Evolutionary conservation across 2,113 vertebrate genomes (phyloP).

Genomic region (Okapia johnstoni): DNA sequence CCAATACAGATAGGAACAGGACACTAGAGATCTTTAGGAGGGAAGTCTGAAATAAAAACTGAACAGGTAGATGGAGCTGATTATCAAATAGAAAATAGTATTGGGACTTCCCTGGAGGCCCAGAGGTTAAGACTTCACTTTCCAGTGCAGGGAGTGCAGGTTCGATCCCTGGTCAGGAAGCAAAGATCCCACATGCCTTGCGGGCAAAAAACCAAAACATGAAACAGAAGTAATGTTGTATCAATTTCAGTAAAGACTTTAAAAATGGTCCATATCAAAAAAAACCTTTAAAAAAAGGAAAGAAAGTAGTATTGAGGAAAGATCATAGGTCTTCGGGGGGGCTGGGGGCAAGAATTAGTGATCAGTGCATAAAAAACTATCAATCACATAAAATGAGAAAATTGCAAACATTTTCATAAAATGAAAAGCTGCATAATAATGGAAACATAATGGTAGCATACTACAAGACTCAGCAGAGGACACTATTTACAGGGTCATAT

Average conservation of each 20-base stretch:
- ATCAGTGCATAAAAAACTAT: neutral
- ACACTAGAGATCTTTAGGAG: neutral
- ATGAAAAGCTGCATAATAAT: neutral
- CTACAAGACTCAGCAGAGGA: neutral
- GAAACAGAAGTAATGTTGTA: neutral
- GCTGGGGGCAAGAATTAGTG: neutral
- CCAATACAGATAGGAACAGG: neutral
- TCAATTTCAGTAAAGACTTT: neutral
- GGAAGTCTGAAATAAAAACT: neutral
- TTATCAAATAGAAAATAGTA: neutral
- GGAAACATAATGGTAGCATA: neutral
- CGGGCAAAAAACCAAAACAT: neutral
- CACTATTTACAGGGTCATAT: neutral
- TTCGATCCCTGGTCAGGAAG: neutral
- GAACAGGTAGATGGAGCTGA: neutral
- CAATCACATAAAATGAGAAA: neutral
- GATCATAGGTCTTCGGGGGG: neutral
- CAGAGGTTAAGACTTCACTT: neutral
- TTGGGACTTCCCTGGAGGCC: neutral
- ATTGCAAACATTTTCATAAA: neutral
- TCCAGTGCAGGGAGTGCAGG: neutral
- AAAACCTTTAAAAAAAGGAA: neutral
- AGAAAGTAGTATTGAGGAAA: neutral
- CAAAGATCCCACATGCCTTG: neutral
- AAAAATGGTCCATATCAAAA: neutral